Percentiles rank a stretch among this genome's conserved stretches.
Conservation (phyloP, 2,888 invertebrate genomes). For the Drosophila monieri region DNA sequence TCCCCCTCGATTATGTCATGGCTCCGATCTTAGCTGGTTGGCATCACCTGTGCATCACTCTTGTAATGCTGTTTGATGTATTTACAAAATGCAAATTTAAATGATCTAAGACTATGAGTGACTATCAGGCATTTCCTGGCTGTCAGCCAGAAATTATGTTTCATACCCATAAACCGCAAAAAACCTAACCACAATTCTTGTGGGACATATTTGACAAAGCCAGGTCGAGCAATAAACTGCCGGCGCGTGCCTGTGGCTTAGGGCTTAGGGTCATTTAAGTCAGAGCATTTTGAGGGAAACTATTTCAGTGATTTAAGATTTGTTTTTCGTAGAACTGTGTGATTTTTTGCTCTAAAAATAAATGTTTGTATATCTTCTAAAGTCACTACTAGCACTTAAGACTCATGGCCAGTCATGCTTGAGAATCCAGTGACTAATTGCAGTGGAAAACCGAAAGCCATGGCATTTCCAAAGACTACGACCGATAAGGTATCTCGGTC, state of each 20-base stretch:
- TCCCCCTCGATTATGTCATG: conserved; percentile 21
- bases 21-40: not conserved
- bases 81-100: conserved; percentile 22
- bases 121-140: conserved; percentile 15
- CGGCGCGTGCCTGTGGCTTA: conserved; percentile 21
- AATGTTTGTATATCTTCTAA: conserved; percentile 2
- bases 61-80: not conserved
- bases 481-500: conserved; percentile 14
- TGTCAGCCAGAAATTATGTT: conserved; percentile 8
- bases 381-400: conserved; percentile 2
- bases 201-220: conserved; percentile 20
- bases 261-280: not conserved
- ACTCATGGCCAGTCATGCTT: conserved; percentile 14
- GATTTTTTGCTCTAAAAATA: not conserved
- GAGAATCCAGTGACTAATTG: conserved; percentile 47
- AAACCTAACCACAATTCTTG: conserved; percentile 21
- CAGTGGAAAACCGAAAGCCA: conserved; percentile 34
- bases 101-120: conserved; percentile 18
- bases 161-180: not conserved
- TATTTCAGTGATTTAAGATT: not conserved
- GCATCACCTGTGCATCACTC: conserved; percentile 6
- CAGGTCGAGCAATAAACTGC: not conserved
- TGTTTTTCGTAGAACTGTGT: not conserved
- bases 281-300: not conserved
- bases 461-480: conserved; percentile 16